phyloP scores from a whole-genome alignment of 2,888 invertebrate species.

The Leucophora obtusa region DNA sequence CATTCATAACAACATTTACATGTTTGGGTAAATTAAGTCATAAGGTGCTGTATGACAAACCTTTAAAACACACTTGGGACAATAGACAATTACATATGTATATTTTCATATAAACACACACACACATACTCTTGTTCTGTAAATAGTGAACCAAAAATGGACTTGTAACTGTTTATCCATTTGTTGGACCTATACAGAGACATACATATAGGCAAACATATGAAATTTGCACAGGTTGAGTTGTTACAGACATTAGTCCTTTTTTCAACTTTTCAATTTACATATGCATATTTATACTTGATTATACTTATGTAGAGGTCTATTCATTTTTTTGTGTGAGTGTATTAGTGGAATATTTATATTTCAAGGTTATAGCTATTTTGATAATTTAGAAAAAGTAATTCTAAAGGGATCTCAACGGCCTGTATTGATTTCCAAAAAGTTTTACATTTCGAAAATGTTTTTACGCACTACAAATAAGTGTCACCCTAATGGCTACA shows the following conservation, averaged over 20 bases:
- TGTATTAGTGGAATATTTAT: background rate
- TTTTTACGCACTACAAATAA: background rate
- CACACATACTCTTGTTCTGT: slow-evolving; percentile 20
- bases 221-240: slow-evolving; percentile 20
- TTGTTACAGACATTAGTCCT: slow-evolving; percentile 37
- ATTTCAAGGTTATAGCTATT: too few relatives aligned
- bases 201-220: background rate
- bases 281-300: slow-evolving; percentile 60
- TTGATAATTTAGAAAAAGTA: too few relatives aligned
- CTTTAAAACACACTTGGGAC: slow-evolving; percentile 56
- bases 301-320: too few relatives aligned
- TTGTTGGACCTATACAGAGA: background rate
- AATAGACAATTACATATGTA: slow-evolving; percentile 60
- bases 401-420: too few relatives aligned
- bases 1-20: slow-evolving; percentile 20
- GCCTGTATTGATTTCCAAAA: too few relatives aligned
- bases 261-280: slow-evolving; percentile 56
- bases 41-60: slow-evolving; percentile 54
- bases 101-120: slow-evolving; percentile 9
- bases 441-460: too few relatives aligned
- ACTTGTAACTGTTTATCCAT: slow-evolving; percentile 43
- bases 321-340: background rate
- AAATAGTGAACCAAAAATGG: slow-evolving; percentile 51
- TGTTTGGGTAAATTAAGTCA: slow-evolving; percentile 58
- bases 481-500: background rate